Percentiles rank a stretch among this genome's conserved stretches.
Evolutionary conservation across 2,113 vertebrate genomes (phyloP).

Genomic region (Fukomys damarensis): DNA sequence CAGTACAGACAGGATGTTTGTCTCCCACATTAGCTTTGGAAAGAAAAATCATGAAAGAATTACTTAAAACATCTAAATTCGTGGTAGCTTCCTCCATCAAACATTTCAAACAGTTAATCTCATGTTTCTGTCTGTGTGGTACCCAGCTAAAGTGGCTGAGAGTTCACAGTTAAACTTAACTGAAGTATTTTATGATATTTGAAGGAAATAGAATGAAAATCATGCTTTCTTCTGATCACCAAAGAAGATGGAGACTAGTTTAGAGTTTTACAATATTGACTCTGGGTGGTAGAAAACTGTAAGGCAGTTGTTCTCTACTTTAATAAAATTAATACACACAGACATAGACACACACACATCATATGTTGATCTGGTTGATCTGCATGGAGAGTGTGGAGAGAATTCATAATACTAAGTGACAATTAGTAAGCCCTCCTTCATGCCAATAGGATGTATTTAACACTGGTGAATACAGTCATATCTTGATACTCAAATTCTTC

Average conservation of each 20-base stretch:
- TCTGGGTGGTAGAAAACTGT: background rate
- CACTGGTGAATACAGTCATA: background rate
- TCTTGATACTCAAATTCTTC: background rate
- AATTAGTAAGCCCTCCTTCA: background rate
- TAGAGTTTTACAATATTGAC: background rate
- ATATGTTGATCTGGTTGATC: background rate
- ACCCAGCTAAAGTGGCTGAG: background rate
- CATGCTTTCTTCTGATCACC: background rate
- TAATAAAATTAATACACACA: background rate
- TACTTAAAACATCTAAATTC: background rate
- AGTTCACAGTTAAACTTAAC: background rate
- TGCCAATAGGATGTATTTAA: background rate
- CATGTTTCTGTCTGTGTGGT: background rate
- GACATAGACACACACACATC: background rate
- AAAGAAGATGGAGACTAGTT: background rate
- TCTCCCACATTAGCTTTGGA: background rate
- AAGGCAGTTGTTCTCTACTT: background rate
- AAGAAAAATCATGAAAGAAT: background rate
- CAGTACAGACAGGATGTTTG: background rate
- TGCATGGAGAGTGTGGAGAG: background rate
- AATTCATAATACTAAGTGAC: background rate
- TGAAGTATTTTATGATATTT: slow-evolving; percentile 30
- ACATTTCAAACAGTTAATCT: background rate
- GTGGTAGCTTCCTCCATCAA: background rate
- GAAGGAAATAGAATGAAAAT: background rate